Conservation (phyloP, 2,888 invertebrate genomes). For the Polietes domitor region DNA sequence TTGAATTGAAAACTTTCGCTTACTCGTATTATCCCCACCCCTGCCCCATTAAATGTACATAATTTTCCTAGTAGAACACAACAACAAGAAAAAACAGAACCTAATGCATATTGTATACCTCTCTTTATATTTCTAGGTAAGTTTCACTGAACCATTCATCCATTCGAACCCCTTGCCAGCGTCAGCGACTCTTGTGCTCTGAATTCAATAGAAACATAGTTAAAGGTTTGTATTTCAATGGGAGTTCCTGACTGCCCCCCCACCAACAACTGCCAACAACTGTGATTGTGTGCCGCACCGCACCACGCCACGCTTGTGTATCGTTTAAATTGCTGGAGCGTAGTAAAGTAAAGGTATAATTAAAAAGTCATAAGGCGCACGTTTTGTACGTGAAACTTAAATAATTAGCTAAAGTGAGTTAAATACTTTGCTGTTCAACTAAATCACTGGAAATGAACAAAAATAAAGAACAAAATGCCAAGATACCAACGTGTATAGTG, state of each 20-base stretch:
- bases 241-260: background rate
- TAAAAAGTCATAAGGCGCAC: constrained; percentile 68
- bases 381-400: constrained; percentile 67
- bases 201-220: constrained; percentile 3
- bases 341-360: constrained; percentile 55
- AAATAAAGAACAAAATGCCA: background rate
- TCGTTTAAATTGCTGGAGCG: constrained; percentile 57
- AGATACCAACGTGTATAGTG: background rate
- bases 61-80: background rate
- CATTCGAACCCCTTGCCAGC: background rate
- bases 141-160: constrained; percentile 27
- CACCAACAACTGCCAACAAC: background rate
- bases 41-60: constrained; percentile 16
- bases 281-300: constrained; percentile 34
- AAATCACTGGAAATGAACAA: constrained; percentile 23
- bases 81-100: background rate
- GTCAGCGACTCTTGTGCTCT: background rate
- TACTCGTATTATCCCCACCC: constrained; percentile 2
- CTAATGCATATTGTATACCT: constrained; percentile 42
- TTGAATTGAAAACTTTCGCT: constrained; percentile 10
- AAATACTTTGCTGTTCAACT: constrained; percentile 49
- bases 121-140: constrained; percentile 58
- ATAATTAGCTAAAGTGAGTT: constrained; percentile 67
- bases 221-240: constrained; percentile 18
- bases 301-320: constrained; percentile 50